These are phyloP conservation scores for Panagrolaimus sp. DNA, from an alignment of 1,140 invertebrate genomes.

Conservation along the genomic window DNA sequence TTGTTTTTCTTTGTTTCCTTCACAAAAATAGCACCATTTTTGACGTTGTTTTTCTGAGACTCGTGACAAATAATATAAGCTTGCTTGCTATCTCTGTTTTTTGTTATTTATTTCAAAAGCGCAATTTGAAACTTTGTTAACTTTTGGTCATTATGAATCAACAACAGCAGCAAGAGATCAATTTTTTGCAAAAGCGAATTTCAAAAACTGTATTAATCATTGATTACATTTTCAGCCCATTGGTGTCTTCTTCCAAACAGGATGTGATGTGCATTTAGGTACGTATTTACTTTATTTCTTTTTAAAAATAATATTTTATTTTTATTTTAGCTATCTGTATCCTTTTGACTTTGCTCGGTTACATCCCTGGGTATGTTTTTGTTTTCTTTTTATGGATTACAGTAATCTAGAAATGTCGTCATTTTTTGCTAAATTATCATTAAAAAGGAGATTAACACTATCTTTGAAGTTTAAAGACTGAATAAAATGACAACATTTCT, in stretches of 20 bases:
- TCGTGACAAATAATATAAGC: no score
- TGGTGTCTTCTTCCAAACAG: conserved; percentile 9
- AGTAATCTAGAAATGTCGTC: background rate
- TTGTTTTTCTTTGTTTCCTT: no score
- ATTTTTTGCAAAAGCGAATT: background rate
- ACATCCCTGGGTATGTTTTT: conserved; percentile 13
- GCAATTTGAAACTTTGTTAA: no score
- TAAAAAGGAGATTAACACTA: background rate
- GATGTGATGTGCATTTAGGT: background rate
- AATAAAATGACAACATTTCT: no score
- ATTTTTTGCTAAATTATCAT: background rate
- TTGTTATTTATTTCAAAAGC: no score
- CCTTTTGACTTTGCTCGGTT: background rate
- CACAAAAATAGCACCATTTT: no score
- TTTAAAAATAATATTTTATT: no score
- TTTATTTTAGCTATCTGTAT: conserved; percentile 16
- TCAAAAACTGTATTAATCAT: background rate
- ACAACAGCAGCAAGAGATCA: background rate
- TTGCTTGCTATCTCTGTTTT: no score
- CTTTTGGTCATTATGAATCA: no score
- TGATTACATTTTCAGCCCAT: conserved; percentile 7
- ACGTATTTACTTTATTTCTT: no score
- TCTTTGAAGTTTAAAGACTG: no score
- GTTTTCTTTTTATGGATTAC: background rate
- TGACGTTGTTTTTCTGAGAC: no score